phyloP scores from a whole-genome alignment of 2,888 invertebrate genomes.

The Microdon myrmicae region DNA sequence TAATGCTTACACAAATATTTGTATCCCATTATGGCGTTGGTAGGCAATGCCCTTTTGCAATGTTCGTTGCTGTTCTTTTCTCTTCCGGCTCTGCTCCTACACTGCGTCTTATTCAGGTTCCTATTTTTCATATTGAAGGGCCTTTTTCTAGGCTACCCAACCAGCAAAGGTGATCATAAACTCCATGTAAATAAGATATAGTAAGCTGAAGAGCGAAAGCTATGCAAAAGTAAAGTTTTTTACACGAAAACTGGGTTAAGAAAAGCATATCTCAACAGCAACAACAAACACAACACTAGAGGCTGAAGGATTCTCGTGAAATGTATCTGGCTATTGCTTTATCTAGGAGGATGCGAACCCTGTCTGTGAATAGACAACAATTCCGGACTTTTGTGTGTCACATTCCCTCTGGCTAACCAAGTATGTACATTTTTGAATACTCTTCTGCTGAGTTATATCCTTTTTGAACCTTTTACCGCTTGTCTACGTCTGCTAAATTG shows the following conservation, averaged over 20 bases:
- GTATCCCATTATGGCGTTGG: slow-evolving; percentile 31
- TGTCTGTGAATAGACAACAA: too few species aligned
- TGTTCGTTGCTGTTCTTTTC: not conserved
- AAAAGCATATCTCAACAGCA: too few species aligned
- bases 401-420: slow-evolving; percentile 4
- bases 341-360: too few species aligned
- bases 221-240: too few species aligned
- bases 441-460: not conserved
- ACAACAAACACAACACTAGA: too few species aligned
- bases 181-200: too few species aligned
- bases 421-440: not conserved
- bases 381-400: too few species aligned
- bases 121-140: not conserved
- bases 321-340: too few species aligned
- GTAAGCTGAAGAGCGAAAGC: too few species aligned
- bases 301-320: too few species aligned
- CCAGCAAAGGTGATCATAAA: not conserved
- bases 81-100: not conserved
- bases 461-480: slow-evolving; percentile 3
- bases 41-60: not conserved
- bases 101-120: not conserved
- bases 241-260: too few species aligned
- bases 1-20: slow-evolving; percentile 51
- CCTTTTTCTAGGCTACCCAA: not conserved
- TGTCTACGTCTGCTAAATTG: slow-evolving; percentile 29